Evolutionary conservation across 1,140 invertebrate genomes (phyloP).

Genomic region (Cydia fagiglandana): DNA sequence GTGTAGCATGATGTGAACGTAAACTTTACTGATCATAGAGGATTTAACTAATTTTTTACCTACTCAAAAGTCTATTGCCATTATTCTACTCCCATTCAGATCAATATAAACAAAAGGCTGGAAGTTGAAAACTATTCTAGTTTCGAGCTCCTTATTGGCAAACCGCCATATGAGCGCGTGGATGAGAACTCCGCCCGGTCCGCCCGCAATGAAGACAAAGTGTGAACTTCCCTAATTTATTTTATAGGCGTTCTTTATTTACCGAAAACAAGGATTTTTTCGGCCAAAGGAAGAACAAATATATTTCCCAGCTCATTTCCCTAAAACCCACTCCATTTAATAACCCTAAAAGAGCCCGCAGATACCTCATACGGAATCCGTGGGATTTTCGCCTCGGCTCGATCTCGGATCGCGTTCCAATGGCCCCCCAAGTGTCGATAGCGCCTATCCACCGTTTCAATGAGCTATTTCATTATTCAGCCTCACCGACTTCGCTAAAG

Average conservation of each 20-base stretch:
- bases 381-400: slow-evolving; percentile 62
- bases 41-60: slow-evolving; percentile 23
- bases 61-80: slow-evolving; percentile 38
- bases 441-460: slow-evolving; percentile 56
- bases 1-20: no score
- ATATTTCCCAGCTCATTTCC: slow-evolving; percentile 66
- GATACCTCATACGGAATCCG: slow-evolving; percentile 70
- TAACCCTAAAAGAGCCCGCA: slow-evolving; percentile 69
- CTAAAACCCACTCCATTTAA: slow-evolving; percentile 75
- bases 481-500: slow-evolving; percentile 55
- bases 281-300: slow-evolving; percentile 51
- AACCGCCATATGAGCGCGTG: slow-evolving; percentile 50
- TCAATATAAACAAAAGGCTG: slow-evolving; percentile 46
- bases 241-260: slow-evolving; percentile 63
- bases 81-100: slow-evolving; percentile 38
- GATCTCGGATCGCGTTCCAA: slow-evolving; percentile 56
- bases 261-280: slow-evolving; percentile 61
- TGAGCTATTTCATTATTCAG: slow-evolving; percentile 76
- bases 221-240: slow-evolving; percentile 61
- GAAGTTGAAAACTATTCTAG: slow-evolving; percentile 45
- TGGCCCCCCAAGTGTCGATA: slow-evolving; percentile 55
- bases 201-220: slow-evolving; percentile 61
- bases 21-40: neutral
- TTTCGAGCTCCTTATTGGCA: slow-evolving; percentile 64
- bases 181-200: slow-evolving; percentile 55